These are phyloP conservation scores for Cichladusa arquata DNA, from an alignment of 2,113 vertebrate genomes.

Conservation along the genomic window DNA sequence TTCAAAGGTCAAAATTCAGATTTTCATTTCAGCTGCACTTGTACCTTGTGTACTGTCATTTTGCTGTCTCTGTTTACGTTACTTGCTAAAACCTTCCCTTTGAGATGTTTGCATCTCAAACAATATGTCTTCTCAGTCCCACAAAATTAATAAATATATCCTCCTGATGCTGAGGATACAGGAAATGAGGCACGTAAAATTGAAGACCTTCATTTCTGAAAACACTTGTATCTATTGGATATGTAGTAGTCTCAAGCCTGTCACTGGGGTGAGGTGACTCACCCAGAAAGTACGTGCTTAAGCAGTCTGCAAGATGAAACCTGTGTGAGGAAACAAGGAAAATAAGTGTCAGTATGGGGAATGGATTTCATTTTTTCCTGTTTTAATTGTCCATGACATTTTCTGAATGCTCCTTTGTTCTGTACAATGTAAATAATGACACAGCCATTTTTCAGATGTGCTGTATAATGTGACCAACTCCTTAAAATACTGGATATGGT, in stretches of 20 bases:
- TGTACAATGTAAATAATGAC: slow-evolving; percentile 12
- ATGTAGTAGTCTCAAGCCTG: neutral
- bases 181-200: neutral
- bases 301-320: neutral
- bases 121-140: neutral
- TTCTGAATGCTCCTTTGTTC: slow-evolving; percentile 24
- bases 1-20: neutral
- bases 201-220: neutral
- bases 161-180: neutral
- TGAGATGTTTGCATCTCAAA: neutral
- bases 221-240: neutral
- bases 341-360: neutral
- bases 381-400: neutral
- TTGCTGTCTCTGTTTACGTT: neutral
- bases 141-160: neutral
- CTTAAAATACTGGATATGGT: neutral
- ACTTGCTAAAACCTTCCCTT: neutral
- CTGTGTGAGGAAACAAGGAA: neutral
- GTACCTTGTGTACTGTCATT: neutral
- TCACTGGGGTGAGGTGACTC: neutral
- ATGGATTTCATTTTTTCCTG: neutral
- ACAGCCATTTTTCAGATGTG: neutral
- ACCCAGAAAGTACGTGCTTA: neutral
- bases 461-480: neutral
- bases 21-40: neutral